Evolutionary conservation across 2,888 invertebrate species (phyloP), one percentile per base, ranked within the genome.

Genomic region (Amphimallon solstitiale): DNA sequence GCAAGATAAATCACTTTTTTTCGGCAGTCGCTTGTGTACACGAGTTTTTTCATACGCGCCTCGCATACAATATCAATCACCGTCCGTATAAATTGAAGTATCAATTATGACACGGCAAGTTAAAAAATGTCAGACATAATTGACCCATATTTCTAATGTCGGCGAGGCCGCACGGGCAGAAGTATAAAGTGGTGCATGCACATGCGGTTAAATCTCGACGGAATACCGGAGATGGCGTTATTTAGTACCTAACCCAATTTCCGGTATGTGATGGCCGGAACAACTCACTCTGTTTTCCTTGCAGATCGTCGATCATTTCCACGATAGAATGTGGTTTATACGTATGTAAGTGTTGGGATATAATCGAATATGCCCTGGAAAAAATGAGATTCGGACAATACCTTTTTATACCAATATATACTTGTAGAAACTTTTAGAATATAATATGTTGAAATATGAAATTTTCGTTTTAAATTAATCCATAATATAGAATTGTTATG

Each of bases 181-280:
- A 70, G 70, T 65, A 70, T 70, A 71, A 70, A 69, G 67, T 70
- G 69, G 67, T 70, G 69, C 70, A 70, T 74, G 74, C 73, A 72
- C 73, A 74, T 72, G 69, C 69, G 73, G 74, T 70, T 73, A 70
- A 71, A 72, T 66, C 70, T 74, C 77, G 78, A 77, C 76, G 76
- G 75, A 73, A 74, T 71, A 69, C 75, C 77, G 78, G 78, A 78
- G 78, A 78, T 79, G 76, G 76, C 73, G 74, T 75, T 78, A 76
- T 79, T 78, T 76, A 76, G 77, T 77, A 78, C 75, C 77, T 78
- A 78, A 78, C 78, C 79, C 79, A 79, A 79, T 79, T 79, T 79
- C 79, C 79, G 78, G 74, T 75, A 73, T 75, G 74, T 73, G 78
- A 77, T 75, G 73, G 73, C 77, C 77, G 77, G 78, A 78, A 77